Percentiles rank a stretch among this genome's conserved stretches.
Evolutionary conservation across 1,140 invertebrate species (phyloP).

Genomic region (Drosophila tropicalis): DNA sequence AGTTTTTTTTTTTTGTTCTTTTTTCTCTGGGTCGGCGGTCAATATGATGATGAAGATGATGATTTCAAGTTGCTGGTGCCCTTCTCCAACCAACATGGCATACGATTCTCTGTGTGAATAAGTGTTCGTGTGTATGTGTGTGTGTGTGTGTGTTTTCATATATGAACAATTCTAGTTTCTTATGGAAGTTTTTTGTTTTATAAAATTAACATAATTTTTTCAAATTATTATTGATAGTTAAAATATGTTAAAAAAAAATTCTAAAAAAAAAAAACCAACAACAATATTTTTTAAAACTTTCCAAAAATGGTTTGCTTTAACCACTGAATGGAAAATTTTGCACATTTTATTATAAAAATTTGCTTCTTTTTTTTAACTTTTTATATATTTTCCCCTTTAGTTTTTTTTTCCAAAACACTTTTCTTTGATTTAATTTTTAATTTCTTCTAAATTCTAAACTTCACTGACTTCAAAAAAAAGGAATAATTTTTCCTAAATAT

Average conservation of each 20-base stretch:
- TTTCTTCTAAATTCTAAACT: neutral
- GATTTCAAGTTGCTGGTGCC: slow-evolving; percentile 26
- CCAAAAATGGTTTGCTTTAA: neutral
- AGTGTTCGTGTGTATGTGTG: neutral
- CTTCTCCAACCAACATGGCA: slow-evolving; percentile 48
- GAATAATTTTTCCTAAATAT: neutral
- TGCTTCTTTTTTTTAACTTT: slow-evolving; percentile 14
- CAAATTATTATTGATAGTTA: slow-evolving; percentile 45
- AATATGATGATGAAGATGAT: slow-evolving; percentile 23
- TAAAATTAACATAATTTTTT: slow-evolving; percentile 47
- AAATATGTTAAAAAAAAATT: slow-evolving; percentile 18
- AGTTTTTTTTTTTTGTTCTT: slow-evolving; percentile 30
- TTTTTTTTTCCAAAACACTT: slow-evolving; percentile 16
- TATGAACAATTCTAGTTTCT: slow-evolving; percentile 30
- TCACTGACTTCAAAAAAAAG: neutral
- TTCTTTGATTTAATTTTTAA: neutral
- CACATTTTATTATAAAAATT: neutral
- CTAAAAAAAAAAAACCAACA: slow-evolving; percentile 16
- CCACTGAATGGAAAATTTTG: slow-evolving; percentile 1
- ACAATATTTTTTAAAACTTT: neutral
- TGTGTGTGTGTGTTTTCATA: slow-evolving; percentile 2
- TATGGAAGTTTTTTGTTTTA: slow-evolving; percentile 10
- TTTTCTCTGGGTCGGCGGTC: slow-evolving; percentile 35
- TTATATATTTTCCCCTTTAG: neutral
- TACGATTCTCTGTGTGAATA: slow-evolving; percentile 11